phyloP scores from a whole-genome alignment of 2,888 invertebrate genomes.

The Molorchus minor region DNA sequence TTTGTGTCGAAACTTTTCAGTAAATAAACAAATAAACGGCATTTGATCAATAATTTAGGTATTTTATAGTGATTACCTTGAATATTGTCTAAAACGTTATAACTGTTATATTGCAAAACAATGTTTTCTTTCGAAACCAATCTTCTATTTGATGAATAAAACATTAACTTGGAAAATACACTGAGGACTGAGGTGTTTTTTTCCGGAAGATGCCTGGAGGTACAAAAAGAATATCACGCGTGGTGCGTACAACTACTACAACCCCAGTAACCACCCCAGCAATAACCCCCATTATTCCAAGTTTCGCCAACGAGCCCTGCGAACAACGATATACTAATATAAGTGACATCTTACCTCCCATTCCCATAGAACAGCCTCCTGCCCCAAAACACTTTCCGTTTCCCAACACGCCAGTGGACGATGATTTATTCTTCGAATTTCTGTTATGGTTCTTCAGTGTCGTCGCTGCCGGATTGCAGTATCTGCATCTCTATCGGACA shows the following conservation, averaged over 20 bases:
- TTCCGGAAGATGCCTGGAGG: conserved; percentile 47
- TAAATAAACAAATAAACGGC: too few species aligned
- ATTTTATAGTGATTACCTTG: too few species aligned
- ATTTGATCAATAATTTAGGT: too few species aligned
- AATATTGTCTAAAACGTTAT: too few species aligned
- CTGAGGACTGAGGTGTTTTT: neutral
- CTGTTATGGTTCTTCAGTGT: conserved; percentile 84
- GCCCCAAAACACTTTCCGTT: conserved; percentile 85
- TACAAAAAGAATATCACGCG: conserved; percentile 50
- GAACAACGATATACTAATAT: conserved; percentile 52
- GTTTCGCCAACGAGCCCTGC: conserved; percentile 49
- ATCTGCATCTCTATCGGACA: conserved; percentile 93
- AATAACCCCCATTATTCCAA: conserved; percentile 47
- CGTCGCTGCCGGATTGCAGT: conserved; percentile 85
- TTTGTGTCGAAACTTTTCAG: too few species aligned
- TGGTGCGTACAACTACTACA: too few species aligned
- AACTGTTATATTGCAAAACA: too few species aligned
- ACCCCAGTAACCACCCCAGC: conserved; percentile 43
- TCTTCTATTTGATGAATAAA: too few species aligned
- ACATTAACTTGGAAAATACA: too few species aligned
- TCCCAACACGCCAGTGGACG: conserved; percentile 79
- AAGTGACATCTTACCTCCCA: conserved; percentile 50
- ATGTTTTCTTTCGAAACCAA: too few species aligned
- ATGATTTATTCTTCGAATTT: conserved; percentile 85
- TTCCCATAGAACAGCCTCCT: conserved; percentile 62